Evolutionary conservation across 2,113 vertebrate genomes (phyloP).

Genomic region (Coryphaenoides rupestris): DNA sequence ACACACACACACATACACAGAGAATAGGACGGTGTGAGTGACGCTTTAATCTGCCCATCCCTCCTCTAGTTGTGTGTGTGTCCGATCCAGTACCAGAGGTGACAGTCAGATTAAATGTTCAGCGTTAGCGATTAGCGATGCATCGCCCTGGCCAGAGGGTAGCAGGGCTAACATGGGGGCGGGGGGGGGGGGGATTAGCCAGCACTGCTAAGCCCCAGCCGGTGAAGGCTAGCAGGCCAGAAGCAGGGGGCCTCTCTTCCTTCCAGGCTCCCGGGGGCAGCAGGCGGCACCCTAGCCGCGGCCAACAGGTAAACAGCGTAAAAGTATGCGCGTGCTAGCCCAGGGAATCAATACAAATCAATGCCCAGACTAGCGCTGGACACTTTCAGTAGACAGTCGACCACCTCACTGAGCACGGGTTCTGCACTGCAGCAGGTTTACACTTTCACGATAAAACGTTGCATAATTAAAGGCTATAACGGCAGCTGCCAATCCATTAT

Average conservation of each 20-base stretch:
- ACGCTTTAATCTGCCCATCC: constrained; percentile 58
- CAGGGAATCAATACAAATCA: too few species aligned
- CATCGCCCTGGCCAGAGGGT: constrained; percentile 54
- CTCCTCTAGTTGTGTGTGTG: constrained; percentile 18
- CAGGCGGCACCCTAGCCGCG: constrained; percentile 10
- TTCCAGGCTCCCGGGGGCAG: constrained; percentile 16
- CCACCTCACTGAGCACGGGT: not conserved
- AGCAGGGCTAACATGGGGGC: constrained; percentile 34
- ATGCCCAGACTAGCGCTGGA: too few species aligned
- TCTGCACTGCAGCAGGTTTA: not conserved
- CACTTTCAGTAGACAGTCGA: too few species aligned
- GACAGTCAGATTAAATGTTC: constrained; percentile 71
- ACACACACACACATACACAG: constrained; percentile 43
- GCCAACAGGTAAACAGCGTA: not conserved
- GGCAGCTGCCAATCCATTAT: too few species aligned
- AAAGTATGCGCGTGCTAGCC: too few species aligned
- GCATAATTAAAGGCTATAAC: too few species aligned
- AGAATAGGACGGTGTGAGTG: constrained; percentile 28
- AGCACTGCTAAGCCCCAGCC: constrained; percentile 56
- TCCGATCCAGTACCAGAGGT: constrained; percentile 52
- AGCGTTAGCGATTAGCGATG: constrained; percentile 62
- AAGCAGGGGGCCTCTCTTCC: constrained; percentile 16
- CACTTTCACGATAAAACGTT: too few species aligned
- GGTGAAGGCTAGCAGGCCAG: constrained; percentile 24
- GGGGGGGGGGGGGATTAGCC: constrained; percentile 78